Evolutionary conservation across 2,888 invertebrate species (phyloP).

Genomic region (Drosophila eohydei): DNA sequence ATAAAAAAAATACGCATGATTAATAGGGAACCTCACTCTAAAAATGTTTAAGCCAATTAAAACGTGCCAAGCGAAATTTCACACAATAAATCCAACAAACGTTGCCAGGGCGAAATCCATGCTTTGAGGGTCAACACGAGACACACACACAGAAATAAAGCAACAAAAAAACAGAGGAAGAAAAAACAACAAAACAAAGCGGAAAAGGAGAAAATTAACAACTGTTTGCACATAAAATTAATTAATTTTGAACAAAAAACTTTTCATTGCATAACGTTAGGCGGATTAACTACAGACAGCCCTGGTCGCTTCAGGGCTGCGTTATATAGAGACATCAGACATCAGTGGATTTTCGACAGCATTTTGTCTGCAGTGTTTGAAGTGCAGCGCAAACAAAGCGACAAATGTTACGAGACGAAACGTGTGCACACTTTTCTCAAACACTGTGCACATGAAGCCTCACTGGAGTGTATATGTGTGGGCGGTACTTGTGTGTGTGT

Average conservation of each 20-base stretch:
- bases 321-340: slow-evolving; percentile 49
- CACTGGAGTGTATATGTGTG: slow-evolving; percentile 16
- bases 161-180: slow-evolving; percentile 1
- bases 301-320: neutral
- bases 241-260: slow-evolving; percentile 66
- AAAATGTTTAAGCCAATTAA: slow-evolving; percentile 42
- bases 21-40: slow-evolving; percentile 15
- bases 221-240: slow-evolving; percentile 76
- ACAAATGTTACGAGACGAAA: slow-evolving; percentile 42
- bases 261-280: slow-evolving; percentile 53
- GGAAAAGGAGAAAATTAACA: slow-evolving; percentile 46
- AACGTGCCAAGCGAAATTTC: slow-evolving; percentile 30
- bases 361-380: slow-evolving; percentile 78
- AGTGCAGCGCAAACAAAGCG: slow-evolving; percentile 69
- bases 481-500: neutral
- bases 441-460: slow-evolving; percentile 38
- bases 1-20: neutral
- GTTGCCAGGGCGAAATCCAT: slow-evolving; percentile 31
- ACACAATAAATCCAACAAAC: slow-evolving; percentile 24
- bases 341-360: slow-evolving; percentile 68
- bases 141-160: neutral
- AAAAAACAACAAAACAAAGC: slow-evolving; percentile 2
- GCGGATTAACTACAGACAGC: slow-evolving; percentile 55
- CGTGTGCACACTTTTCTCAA: slow-evolving; percentile 67
- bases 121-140: slow-evolving; percentile 23